Percentiles rank a stretch among this genome's conserved stretches.
These are phyloP conservation scores for Myopa tessellatipennis DNA, from an alignment of 2,888 invertebrate species.

Conservation along the genomic window DNA sequence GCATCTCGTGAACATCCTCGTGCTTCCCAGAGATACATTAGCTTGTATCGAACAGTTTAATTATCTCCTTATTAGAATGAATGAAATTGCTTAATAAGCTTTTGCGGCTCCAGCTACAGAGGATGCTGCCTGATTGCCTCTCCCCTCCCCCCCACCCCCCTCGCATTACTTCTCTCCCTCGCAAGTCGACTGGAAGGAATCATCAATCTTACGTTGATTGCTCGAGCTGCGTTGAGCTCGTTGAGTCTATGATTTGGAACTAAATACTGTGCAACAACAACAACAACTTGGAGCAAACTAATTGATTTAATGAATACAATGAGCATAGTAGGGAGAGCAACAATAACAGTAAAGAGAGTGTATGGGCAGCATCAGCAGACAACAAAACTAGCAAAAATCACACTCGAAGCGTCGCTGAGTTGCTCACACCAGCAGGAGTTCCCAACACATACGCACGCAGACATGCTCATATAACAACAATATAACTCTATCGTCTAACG, in stretches of 20 bases:
- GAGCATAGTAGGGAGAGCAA: background rate
- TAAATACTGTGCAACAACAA: background rate
- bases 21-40: background rate
- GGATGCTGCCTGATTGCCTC: background rate
- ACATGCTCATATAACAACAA: background rate
- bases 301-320: constrained; percentile 39
- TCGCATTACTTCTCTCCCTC: background rate
- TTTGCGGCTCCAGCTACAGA: background rate
- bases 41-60: constrained; percentile 13
- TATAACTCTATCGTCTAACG: background rate
- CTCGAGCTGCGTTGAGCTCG: background rate
- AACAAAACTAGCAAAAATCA: constrained; percentile 4
- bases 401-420: background rate
- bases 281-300: constrained; percentile 20
- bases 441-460: background rate
- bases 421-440: background rate
- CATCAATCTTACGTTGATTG: constrained; percentile 12
- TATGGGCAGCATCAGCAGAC: background rate
- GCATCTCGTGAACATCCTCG: no score
- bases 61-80: constrained; percentile 13
- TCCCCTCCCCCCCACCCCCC: background rate
- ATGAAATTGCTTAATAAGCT: constrained; percentile 43
- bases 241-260: background rate
- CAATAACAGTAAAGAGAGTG: constrained; percentile 1
- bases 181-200: constrained; percentile 6